A percentile compares a stretch with the other conserved stretches of the same genome.
These are phyloP conservation scores for Canis aureus DNA, from an alignment of 2,113 vertebrate species.

Conservation along the genomic window DNA sequence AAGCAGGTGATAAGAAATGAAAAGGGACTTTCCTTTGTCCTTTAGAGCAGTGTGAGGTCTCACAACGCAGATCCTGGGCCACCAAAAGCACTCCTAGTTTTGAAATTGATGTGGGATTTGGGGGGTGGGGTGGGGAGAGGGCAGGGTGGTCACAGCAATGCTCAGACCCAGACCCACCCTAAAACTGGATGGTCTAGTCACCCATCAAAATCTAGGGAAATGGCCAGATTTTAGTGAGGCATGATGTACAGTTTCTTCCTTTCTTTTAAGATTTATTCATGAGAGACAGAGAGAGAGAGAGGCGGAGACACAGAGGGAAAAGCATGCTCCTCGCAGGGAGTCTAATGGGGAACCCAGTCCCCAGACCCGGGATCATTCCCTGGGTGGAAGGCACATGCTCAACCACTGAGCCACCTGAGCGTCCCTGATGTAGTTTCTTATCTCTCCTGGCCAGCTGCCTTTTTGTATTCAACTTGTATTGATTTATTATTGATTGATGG, in stretches of 20 bases:
- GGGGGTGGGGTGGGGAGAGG: fast-evolving
- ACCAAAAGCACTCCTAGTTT: too few species aligned
- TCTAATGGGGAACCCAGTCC: too few species aligned
- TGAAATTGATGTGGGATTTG: background rate
- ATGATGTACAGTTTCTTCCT: fast-evolving
- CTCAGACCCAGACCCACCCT: background rate
- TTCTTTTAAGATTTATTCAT: too few species aligned
- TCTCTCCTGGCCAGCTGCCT: background rate
- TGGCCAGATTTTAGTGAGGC: background rate
- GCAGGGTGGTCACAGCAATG: background rate
- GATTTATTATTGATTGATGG: background rate
- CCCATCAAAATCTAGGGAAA: background rate
- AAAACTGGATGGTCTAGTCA: background rate
- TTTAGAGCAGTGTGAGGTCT: background rate
- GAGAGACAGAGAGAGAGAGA: too few species aligned
- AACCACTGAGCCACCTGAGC: too few species aligned
- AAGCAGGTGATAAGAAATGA: background rate
- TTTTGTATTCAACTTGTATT: background rate
- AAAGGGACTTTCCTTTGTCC: background rate
- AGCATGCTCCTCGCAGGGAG: too few species aligned
- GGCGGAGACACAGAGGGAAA: too few species aligned
- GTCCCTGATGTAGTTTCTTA: fast-evolving
- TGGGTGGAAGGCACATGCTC: too few species aligned
- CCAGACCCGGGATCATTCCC: too few species aligned
- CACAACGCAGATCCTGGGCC: background rate